Evolutionary conservation across 2,888 invertebrate species (phyloP), one percentile per base, ranked within the genome.

Genomic region (Cabera pusaria): DNA sequence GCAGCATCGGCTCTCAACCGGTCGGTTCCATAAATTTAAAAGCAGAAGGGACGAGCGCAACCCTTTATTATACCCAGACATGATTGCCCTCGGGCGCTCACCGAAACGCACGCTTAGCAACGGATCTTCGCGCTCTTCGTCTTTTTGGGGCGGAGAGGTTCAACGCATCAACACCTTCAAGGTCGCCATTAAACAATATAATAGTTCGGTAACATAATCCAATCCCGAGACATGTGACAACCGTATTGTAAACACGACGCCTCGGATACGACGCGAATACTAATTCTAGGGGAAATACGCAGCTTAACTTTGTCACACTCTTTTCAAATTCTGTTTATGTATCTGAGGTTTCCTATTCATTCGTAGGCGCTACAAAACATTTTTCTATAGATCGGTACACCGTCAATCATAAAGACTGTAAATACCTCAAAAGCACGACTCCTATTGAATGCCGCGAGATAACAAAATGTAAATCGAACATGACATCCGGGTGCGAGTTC

Each of bases 31-130:
- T 86, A 87, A 85, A 87, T 85, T 79, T 79, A 66, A 71, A 70
- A 64, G 56, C 80, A 61, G 64, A 76, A 73, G 74, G 72, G 79
- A 78, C 79, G 74, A 64, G 65, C 73, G 65, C 77, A 84, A 73
- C 82, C 86, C 85, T 84, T 83, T 82, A 86, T 87, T 87, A 86
- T 70, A 71, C 68, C 72, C 66, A 80, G 85, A 78, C 87, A 85
- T 87, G 87, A 86, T 85, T 82, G 82, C 76, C 87, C 87, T 70
- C 74, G 61, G 80, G 86, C 83, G 76, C 69, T 79, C 67, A 55
- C 63, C 56, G 67, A 69, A 81, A 75, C 75, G 81, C 80, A 82
- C 75, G 78, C 78, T 77, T 72, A 72, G 80, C 73, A 81, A 81
- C 82, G 70, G 73, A 72, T 59, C 62, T 61, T 52, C 55, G 10